Evolutionary conservation across 1,140 invertebrate species (phyloP).

Genomic region (Mya arenaria): DNA sequence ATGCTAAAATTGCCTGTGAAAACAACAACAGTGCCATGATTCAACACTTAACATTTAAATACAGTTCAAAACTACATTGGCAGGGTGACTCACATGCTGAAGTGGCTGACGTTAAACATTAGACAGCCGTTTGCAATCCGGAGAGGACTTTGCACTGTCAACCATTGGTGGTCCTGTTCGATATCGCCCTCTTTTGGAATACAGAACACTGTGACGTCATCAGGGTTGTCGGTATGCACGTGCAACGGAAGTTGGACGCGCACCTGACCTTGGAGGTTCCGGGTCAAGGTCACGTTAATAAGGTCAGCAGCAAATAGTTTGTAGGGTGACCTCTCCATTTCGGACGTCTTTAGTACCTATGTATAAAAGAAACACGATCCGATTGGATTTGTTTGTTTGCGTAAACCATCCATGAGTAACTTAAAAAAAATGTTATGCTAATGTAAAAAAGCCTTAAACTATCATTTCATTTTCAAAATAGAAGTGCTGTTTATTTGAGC

Average conservation of each 20-base stretch:
- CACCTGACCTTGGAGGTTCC: background rate
- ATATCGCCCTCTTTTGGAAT: conserved; percentile 25
- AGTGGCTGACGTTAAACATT: conserved; percentile 24
- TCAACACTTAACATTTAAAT: no score
- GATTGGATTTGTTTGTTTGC: no score
- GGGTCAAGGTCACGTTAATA: background rate
- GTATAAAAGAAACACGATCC: no score
- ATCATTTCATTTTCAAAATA: no score
- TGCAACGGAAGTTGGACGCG: conserved; percentile 24
- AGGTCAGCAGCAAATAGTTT: conserved; percentile 26
- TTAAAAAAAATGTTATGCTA: no score
- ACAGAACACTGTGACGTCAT: conserved; percentile 12
- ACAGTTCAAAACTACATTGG: no score
- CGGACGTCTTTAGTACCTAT: conserved; percentile 44
- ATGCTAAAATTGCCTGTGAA: no score
- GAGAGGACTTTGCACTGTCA: background rate
- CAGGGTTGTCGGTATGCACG: background rate
- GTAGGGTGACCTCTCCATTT: conserved; percentile 10
- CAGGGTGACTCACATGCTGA: conserved; percentile 42
- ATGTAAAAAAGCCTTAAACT: no score
- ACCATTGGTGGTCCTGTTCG: conserved; percentile 23
- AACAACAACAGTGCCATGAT: no score
- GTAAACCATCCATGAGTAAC: no score
- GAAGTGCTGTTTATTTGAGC: no score
- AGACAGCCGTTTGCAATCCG: conserved; percentile 31